These are phyloP conservation scores for Scaptomyza reducta DNA, from an alignment of 2,888 invertebrate genomes.

Conservation along the genomic window DNA sequence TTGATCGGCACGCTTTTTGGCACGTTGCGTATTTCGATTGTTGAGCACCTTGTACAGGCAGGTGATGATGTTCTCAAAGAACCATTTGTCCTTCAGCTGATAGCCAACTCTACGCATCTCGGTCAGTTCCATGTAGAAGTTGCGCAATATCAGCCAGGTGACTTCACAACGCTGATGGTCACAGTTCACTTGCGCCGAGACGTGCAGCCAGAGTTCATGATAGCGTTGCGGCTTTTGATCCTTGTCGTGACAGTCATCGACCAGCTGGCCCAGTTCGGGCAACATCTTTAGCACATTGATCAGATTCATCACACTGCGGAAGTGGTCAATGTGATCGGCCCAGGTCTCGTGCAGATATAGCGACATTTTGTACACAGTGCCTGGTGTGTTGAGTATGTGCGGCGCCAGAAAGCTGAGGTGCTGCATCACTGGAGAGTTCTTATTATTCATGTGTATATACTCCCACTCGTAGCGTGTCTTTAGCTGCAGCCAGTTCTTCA, in stretches of 20 bases:
- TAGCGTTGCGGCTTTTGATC: slow-evolving; percentile 35
- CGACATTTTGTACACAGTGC: slow-evolving; percentile 71
- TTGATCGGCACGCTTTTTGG: neutral
- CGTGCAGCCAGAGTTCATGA: slow-evolving; percentile 51
- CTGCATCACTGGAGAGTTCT: slow-evolving; percentile 36
- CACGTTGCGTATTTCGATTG: neutral
- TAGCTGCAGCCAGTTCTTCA: slow-evolving; percentile 77
- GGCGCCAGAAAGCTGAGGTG: slow-evolving; percentile 58
- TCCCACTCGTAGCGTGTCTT: slow-evolving; percentile 81
- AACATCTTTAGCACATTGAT: slow-evolving; percentile 55
- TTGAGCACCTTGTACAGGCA: slow-evolving; percentile 48
- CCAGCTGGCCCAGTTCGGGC: slow-evolving; percentile 47
- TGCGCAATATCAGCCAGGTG: slow-evolving; percentile 80
- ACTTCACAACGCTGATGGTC: slow-evolving; percentile 71
- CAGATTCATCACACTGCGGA: slow-evolving; percentile 64
- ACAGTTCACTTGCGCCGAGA: slow-evolving; percentile 27
- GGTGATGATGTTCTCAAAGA: slow-evolving; percentile 73
- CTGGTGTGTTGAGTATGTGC: slow-evolving; percentile 45
- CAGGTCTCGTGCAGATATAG: slow-evolving; percentile 58
- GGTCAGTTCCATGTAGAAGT: slow-evolving; percentile 71
- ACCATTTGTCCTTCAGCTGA: slow-evolving; percentile 81
- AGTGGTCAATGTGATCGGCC: slow-evolving; percentile 75
- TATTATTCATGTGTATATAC: neutral
- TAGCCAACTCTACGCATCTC: slow-evolving; percentile 72
- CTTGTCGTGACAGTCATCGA: slow-evolving; percentile 29